Percentiles rank a stretch among this genome's conserved stretches.
These are phyloP conservation scores for Megathymus violae DNA, from an alignment of 1,140 invertebrate species.

Conservation along the genomic window DNA sequence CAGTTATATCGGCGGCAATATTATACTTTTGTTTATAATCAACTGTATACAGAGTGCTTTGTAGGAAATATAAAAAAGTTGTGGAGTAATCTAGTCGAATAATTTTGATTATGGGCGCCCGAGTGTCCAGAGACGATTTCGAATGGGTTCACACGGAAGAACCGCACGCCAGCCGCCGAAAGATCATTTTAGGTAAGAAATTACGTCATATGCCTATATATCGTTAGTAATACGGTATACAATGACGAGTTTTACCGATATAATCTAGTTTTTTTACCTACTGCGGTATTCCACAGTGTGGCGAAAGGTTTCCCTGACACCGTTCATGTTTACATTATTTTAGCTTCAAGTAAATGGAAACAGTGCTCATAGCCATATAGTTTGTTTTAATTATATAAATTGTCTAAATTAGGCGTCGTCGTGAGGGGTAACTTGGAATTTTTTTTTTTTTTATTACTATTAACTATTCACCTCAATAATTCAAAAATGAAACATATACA, in stretches of 20 bases:
- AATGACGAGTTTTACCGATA: background rate
- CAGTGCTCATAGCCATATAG: too few relatives aligned
- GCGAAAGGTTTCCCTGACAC: background rate
- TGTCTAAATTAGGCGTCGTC: too few relatives aligned
- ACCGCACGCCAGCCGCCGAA: conserved; percentile 97
- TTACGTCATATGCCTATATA: conserved; percentile 47
- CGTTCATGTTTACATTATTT: background rate
- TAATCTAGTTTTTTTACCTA: too few relatives aligned
- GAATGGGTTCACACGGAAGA: conserved; percentile 99
- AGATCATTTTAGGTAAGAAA: conserved; percentile 95
- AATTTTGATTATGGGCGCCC: conserved; percentile 68
- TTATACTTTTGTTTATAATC: too few relatives aligned
- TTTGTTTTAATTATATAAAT: too few relatives aligned
- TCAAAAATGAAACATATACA: too few relatives aligned
- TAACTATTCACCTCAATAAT: too few relatives aligned
- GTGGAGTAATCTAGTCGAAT: background rate
- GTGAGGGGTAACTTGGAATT: too few relatives aligned
- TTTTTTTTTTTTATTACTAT: too few relatives aligned
- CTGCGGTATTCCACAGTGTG: background rate
- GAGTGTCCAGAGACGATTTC: conserved; percentile 86
- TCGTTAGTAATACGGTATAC: background rate
- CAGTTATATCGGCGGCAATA: too few relatives aligned
- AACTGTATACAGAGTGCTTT: background rate
- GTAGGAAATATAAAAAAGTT: background rate
- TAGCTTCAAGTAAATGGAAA: too few relatives aligned